Evolutionary conservation across 2,888 invertebrate species (phyloP).

Genomic region (Gymnosoma rotundatum): DNA sequence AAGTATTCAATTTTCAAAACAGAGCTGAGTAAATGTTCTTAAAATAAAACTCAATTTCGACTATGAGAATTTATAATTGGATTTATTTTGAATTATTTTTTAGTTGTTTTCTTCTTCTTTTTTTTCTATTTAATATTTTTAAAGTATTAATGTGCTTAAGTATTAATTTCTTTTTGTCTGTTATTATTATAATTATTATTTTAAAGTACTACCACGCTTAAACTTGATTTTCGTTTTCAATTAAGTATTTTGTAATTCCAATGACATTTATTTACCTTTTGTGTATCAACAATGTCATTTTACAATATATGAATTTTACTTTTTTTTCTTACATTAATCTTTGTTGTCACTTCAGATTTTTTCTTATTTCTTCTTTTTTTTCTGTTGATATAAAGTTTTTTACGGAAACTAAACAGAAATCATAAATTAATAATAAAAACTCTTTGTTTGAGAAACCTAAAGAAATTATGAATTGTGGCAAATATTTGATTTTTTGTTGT

Average conservation of each 20-base stretch:
- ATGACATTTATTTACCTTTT: slow-evolving; percentile 39
- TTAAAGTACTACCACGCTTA: slow-evolving; percentile 51
- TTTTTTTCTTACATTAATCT: background rate
- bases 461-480: background rate
- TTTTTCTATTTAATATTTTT: slow-evolving; percentile 41
- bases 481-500: slow-evolving; percentile 54
- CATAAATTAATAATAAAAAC: background rate
- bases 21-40: no score
- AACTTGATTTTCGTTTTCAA: slow-evolving; percentile 26
- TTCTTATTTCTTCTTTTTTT: background rate
- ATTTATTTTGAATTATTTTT: slow-evolving; percentile 62
- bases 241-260: slow-evolving; percentile 31
- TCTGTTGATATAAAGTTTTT: background rate
- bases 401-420: background rate
- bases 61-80: slow-evolving; percentile 57
- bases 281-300: slow-evolving; percentile 24
- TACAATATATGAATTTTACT: slow-evolving; percentile 13
- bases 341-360: background rate
- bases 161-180: slow-evolving; percentile 39
- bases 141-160: slow-evolving; percentile 44
- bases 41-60: slow-evolving; percentile 22
- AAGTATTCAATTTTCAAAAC: no score
- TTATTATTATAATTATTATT: slow-evolving; percentile 24
- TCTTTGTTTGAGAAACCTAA: background rate
- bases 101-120: slow-evolving; percentile 46